Evolutionary conservation across 2,113 vertebrate genomes (phyloP).

Genomic region (Carassius auratus): DNA sequence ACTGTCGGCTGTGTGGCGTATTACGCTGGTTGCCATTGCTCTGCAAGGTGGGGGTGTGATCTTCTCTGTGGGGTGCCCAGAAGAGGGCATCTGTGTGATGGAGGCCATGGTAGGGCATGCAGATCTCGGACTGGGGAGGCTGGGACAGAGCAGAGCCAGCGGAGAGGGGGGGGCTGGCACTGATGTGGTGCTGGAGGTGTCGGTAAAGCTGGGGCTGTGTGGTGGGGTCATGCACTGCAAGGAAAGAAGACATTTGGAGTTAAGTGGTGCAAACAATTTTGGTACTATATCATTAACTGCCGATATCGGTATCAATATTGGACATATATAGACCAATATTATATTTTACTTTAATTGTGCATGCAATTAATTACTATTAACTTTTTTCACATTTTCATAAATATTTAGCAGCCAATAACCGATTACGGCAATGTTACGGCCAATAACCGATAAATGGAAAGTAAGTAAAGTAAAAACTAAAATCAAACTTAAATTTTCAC

Average conservation of each 20-base stretch:
- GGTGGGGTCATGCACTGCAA: constrained; percentile 95
- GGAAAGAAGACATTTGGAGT: constrained; percentile 20
- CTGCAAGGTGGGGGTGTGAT: constrained; percentile 70
- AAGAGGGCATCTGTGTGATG: constrained; percentile 53
- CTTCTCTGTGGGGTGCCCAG: constrained; percentile 54
- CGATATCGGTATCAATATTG: neutral
- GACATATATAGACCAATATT: neutral
- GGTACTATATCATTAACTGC: neutral
- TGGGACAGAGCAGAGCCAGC: constrained; percentile 68
- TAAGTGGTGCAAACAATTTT: neutral
- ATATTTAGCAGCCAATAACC: neutral
- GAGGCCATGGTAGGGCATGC: constrained; percentile 59
- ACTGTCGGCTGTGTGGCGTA: constrained; percentile 86
- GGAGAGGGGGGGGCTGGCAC: constrained; percentile 67
- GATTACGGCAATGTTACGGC: neutral
- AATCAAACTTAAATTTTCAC: neutral
- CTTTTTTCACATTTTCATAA: neutral
- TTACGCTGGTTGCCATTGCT: constrained; percentile 88
- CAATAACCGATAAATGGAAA: neutral
- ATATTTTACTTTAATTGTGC: neutral
- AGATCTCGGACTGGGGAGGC: constrained; percentile 60
- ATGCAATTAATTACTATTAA: too few relatives aligned
- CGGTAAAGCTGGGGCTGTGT: constrained; percentile 90
- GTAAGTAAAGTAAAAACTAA: neutral
- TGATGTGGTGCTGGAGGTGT: constrained; percentile 71